Conservation (phyloP, 2,113 vertebrate species). For the Dipodomys ordii region DNA sequence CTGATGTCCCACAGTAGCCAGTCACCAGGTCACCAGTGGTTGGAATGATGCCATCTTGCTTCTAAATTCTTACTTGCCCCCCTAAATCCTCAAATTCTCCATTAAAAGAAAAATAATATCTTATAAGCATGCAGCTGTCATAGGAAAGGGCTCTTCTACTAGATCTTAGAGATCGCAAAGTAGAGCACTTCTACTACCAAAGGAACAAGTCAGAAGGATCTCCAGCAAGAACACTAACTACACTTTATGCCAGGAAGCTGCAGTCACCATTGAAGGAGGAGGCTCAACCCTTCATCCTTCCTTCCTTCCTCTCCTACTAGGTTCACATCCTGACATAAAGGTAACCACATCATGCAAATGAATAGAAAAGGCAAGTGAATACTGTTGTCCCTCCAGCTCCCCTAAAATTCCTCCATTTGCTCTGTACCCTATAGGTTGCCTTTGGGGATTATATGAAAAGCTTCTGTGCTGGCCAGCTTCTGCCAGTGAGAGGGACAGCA, state of each 20-base stretch:
- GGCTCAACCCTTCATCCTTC: neutral
- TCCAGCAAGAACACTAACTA: neutral
- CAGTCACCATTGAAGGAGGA: neutral
- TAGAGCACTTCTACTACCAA: neutral
- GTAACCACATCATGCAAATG: neutral
- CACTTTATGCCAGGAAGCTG: neutral
- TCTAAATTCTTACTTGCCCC: neutral
- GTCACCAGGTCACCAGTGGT: neutral
- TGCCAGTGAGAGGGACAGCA: no score
- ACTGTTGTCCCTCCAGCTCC: no score
- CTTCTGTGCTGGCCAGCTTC: no score
- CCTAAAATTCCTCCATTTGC: no score
- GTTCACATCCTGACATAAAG: neutral
- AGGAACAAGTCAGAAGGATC: neutral
- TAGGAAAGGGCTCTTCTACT: neutral
- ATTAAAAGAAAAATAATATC: conserved; percentile 1
- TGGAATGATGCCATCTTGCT: neutral
- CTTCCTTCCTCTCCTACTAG: no score
- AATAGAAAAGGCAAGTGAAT: neutral
- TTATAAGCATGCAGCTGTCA: neutral
- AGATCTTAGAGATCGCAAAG: neutral
- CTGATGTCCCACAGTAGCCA: neutral
- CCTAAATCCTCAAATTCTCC: neutral
- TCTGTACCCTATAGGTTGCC: no score
- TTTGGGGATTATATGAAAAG: no score